Base-by-base conservation (phyloP, 2,888 invertebrate genomes). In the Notocelia uddmanniana region DNA sequence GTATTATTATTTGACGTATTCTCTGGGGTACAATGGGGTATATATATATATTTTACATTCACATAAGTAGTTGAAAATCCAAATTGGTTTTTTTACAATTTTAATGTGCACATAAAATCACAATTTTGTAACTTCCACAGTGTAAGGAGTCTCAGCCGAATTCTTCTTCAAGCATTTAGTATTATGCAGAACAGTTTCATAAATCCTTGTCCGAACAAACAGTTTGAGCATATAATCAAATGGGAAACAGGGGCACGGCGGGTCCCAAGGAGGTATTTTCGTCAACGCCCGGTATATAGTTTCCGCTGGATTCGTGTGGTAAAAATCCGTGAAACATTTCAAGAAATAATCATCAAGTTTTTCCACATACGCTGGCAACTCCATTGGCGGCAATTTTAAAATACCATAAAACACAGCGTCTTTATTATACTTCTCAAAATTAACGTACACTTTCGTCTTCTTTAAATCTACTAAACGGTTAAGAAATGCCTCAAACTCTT, bases 151-250 rank as follows among this genome's bases (percentile, higher is more conserved):
- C 21, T 37, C 18, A n/a, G 18, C 3, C n/a, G 18, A 34, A 21
- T 0, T 31, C n/a, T 59, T 11, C 34, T 59, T 48, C 13, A 50
- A 50, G 50, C 45, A 34, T 23, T n/a, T 50, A 50, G 31, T 50
- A 50, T 68, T 68, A 31, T 50, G 34, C 19, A 23, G 19, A 5
- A 59, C 19, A 0, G 58, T 59, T 23, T 68, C n/a, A 34, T 50
- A 59, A 21, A 68, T 68, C 50, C 68, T 48, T 9, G 58, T 50
- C 11, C 50, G 21, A 3, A 68, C 50, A 21, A 68, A 68, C 11
- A 68, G 21, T 34, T 50, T 59, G 2, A 68, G 21, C 50, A 68
- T 21, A 50, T 68, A 68, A 13, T 55, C 55, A n/a, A 26, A 26
- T 1, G 66, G 66, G 13, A 66, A 66, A 19, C 66, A 66, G 0